Evolutionary conservation across 2,888 invertebrate species (phyloP).

Genomic region (Digitonthophagus gazella): DNA sequence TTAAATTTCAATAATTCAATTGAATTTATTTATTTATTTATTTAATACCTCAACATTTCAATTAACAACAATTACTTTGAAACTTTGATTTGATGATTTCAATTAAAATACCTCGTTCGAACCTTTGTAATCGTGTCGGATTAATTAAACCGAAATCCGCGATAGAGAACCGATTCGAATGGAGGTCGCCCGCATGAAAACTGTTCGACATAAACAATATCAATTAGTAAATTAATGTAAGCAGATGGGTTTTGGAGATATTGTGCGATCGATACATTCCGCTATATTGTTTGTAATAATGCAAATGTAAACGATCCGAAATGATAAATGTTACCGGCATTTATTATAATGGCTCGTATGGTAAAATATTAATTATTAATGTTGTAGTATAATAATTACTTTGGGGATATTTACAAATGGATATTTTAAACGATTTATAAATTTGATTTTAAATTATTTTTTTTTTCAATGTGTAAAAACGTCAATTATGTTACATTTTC

Average conservation of each 20-base stretch:
- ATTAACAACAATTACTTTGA: too few species aligned
- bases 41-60: too few species aligned
- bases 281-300: conserved; percentile 5
- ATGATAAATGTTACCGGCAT: conserved; percentile 10
- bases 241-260: not conserved
- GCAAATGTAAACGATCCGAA: conserved; percentile 5
- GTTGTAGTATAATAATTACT: conserved; percentile 11
- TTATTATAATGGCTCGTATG: conserved; percentile 6
- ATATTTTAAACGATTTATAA: too few species aligned
- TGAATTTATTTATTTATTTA: too few species aligned
- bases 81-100: too few species aligned
- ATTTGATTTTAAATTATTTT: too few species aligned
- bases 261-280: conserved; percentile 3
- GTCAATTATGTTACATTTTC: too few species aligned
- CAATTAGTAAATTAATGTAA: conserved; percentile 16
- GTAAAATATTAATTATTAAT: conserved; percentile 13
- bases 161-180: not conserved
- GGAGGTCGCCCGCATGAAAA: too few species aligned
- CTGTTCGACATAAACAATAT: conserved; percentile 15
- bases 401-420: not conserved
- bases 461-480: too few species aligned
- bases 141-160: not conserved
- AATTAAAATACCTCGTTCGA: too few species aligned
- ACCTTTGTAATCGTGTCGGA: not conserved
- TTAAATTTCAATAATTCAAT: too few species aligned